These are phyloP conservation scores for Ibycter americanus DNA, from an alignment of 2,797 vertebrate species.

Conservation along the genomic window DNA sequence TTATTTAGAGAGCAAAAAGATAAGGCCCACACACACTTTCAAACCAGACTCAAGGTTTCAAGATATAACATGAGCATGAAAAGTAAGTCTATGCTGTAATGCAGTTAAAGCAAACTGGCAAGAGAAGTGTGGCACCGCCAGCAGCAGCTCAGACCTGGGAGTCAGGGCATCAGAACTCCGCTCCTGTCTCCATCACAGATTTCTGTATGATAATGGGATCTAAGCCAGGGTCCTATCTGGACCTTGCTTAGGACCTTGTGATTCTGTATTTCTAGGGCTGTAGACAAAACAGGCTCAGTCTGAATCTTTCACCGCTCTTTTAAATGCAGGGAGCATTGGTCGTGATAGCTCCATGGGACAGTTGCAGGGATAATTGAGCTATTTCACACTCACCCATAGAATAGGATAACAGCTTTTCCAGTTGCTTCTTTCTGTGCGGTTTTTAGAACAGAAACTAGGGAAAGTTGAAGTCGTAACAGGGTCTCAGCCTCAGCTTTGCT, in stretches of 20 bases:
- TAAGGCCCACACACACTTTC: background rate
- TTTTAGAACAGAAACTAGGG: background rate
- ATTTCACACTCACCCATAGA: background rate
- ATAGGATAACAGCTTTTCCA: background rate
- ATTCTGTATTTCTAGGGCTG: background rate
- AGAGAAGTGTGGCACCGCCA: background rate
- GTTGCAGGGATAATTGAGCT: background rate
- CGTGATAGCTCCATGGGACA: background rate
- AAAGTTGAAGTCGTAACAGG: background rate
- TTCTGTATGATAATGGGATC: background rate
- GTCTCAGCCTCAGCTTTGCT: background rate
- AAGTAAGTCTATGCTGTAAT: background rate
- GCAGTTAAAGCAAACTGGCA: background rate
- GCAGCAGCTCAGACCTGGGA: background rate
- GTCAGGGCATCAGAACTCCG: background rate
- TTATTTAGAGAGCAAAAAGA: background rate
- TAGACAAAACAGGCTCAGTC: background rate
- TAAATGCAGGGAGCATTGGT: background rate
- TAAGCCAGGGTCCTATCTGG: background rate
- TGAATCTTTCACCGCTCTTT: background rate
- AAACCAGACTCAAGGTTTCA: background rate
- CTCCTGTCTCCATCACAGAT: rapidly evolving
- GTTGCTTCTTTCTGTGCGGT: background rate
- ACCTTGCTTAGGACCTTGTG: background rate
- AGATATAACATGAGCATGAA: background rate